Evolutionary conservation across 2,888 invertebrate species (phyloP), one percentile per base, ranked within the genome.

Genomic region (Globia sparganii): DNA sequence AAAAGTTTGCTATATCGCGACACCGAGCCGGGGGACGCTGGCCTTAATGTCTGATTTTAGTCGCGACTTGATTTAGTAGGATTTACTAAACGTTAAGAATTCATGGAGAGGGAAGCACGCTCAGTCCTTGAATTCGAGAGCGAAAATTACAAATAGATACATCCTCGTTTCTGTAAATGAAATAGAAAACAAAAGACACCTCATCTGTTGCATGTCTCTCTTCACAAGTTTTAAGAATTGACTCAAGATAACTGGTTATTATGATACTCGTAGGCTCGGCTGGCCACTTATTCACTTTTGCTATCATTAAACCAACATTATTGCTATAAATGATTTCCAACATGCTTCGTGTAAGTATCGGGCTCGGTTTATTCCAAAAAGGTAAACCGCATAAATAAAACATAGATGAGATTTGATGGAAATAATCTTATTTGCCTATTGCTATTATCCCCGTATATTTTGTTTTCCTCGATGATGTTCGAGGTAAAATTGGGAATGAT

Each of bases 1-100:
- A 95, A 96, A 94, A 92, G 91, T 90, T 89, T 87, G 91, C 91
- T 88, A 91, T 91, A 94, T 92, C 92, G 94, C 94, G 94, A 94
- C 94, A 94, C 92, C 90, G 92, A 92, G 91, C 92, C 89, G 87
- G 91, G 91, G 91, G 91, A 90, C 90, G 88, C 87, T 89, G 91
- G 89, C 91, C 91, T 93, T 93, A 93, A 92, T 92, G 92, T 91
- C 93, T 93, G 92, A 92, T 90, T 90, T 91, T 90, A 90, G 90
- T 86, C 84, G 77, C 75, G 79, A 78, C 83, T 86, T 88, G 88
- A 90, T 90, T 91, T 89, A 90, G 83, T 84, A 82, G 80, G 83
- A 87, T 88, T 87, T 87, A 83, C 85, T 83, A 78, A 83, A 84
- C 85, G 85, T 84, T 84, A 83, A 84, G 13, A 72, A 84, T 75